These are phyloP conservation scores for Planiliza haematocheilus DNA, from an alignment of 2,113 vertebrate genomes.

Conservation along the genomic window DNA sequence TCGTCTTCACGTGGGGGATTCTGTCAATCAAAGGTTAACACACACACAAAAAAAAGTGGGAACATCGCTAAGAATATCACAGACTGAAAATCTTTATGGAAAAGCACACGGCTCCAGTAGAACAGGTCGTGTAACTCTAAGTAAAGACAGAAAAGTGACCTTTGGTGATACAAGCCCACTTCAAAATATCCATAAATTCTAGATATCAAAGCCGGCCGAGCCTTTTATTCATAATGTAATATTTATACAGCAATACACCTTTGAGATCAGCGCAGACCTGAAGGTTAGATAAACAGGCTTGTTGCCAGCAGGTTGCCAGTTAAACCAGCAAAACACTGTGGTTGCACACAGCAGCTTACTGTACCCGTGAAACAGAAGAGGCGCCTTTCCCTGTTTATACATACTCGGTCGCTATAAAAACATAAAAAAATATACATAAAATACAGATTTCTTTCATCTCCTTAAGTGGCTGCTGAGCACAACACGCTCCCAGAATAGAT, in stretches of 20 bases:
- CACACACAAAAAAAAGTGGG: no score
- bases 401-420: constrained; percentile 47
- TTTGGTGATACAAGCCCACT: background rate
- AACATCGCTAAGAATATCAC: no score
- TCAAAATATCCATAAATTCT: constrained; percentile 1
- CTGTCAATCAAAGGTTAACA: constrained; percentile 42
- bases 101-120: no score
- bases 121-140: no score
- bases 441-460: constrained; percentile 64
- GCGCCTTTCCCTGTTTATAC: constrained; percentile 12
- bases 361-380: constrained; percentile 21
- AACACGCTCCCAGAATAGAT: constrained; percentile 66
- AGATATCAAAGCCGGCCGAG: background rate
- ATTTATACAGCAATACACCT: constrained; percentile 13
- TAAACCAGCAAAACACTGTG: constrained; percentile 39
- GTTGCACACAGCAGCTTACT: background rate
- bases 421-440: constrained; percentile 9
- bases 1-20: constrained; percentile 28
- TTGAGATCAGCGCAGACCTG: constrained; percentile 6
- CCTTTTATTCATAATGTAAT: constrained; percentile 3
- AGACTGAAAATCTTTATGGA: no score
- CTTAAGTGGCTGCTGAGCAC: constrained; percentile 62
- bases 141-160: background rate
- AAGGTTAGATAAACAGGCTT: constrained; percentile 24
- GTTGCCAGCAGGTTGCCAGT: constrained; percentile 25